Evolutionary conservation across 1,140 invertebrate species (phyloP), one percentile per base, ranked within the genome.

Genomic region (Trinorchestia longiramus): DNA sequence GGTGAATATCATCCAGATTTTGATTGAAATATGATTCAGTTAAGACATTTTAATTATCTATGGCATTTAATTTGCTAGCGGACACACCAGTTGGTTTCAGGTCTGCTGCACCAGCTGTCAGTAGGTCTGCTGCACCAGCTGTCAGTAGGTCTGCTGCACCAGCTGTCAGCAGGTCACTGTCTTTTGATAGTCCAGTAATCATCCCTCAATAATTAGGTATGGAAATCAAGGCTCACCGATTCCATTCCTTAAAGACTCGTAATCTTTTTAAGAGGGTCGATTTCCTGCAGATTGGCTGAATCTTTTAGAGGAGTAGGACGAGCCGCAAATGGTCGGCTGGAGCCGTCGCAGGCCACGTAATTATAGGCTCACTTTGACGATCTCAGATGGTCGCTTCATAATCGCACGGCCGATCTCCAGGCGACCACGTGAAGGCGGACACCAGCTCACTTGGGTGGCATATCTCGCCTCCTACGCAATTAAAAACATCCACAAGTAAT

Each of bases 281-380:
- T 94, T 94, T 94, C 92, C 92, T 94, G 43, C 44, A 94, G 92
- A 94, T 94, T 94, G 43, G 40, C 36, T 94, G 43, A 43, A 47
- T 40, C 92, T 44, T 47, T 94, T 44, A 45, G 36, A n/a, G 92
- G 41, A 44, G 40, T 28, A 3, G 43, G 92, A 43, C 23, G 44
- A 94, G 43, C 92, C 1, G 92, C 40, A 94, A 94, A 94, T 47
- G 44, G 44, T 11, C 4, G 44, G 92, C 0, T 40, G 15, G 41
- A 36, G 92, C 43, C 92, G 44, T 94, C 92, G 40, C 92, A 19
- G 15, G 92, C 92, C 44, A 40, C 92, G 1, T 94, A 94, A 94
- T 94, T 94, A 94, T 47, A 94, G 92, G 41, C 41, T 94, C 43
- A 94, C 92, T 94, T 23, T 94, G 92, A 94, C 43, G 92, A 94